Percentiles rank a stretch among this genome's conserved stretches.
Conservation (phyloP, 2,888 invertebrate genomes). For the Orthosia gracilis region DNA sequence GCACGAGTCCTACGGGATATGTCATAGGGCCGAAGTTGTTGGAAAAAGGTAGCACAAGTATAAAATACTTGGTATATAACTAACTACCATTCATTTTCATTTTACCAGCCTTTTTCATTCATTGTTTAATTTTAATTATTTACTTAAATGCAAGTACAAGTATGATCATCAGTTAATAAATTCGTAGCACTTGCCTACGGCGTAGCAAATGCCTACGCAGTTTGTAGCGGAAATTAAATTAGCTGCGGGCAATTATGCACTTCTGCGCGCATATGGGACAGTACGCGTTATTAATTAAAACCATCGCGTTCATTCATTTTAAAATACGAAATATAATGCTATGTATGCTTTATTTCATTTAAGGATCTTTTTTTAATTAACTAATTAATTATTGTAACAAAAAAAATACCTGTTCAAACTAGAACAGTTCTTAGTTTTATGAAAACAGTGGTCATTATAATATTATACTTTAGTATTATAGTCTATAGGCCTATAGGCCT, state of each 20-base stretch:
- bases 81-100: neutral
- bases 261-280: conserved; percentile 23
- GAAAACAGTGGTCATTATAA: too few species aligned
- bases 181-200: conserved; percentile 33
- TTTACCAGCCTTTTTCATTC: neutral
- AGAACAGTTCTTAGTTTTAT: too few species aligned
- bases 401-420: too few species aligned
- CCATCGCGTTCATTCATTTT: conserved; percentile 21
- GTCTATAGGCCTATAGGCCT: too few species aligned
- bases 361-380: too few species aligned
- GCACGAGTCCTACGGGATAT: too few species aligned
- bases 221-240: conserved; percentile 45
- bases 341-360: too few species aligned
- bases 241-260: conserved; percentile 33
- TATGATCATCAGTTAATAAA: neutral
- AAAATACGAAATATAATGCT: too few species aligned
- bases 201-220: conserved; percentile 49
- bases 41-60: neutral
- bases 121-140: neutral
- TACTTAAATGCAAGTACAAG: neutral
- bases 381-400: too few species aligned
- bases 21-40: too few species aligned
- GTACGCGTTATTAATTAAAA: conserved; percentile 27
- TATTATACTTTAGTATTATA: too few species aligned
- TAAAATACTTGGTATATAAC: neutral